A percentile compares a stretch with the other conserved stretches of the same genome.
These are phyloP conservation scores for Anguilla japonica DNA, from an alignment of 2,113 vertebrate genomes.

Conservation along the genomic window DNA sequence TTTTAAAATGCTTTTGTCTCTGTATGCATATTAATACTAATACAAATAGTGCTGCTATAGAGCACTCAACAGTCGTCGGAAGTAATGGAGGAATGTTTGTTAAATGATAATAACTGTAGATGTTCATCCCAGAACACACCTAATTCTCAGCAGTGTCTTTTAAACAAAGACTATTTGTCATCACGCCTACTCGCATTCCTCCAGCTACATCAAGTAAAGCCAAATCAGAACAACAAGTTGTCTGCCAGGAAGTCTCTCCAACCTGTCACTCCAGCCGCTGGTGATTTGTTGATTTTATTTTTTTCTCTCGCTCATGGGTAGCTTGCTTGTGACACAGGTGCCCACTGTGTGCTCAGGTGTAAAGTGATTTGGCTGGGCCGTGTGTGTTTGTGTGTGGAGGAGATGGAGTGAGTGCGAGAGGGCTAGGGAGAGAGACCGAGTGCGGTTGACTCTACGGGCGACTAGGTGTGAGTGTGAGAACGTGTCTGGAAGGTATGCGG, in stretches of 20 bases:
- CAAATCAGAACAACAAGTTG: not conserved
- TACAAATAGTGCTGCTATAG: too few relatives aligned
- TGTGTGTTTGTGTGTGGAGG: not conserved
- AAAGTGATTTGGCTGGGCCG: not conserved
- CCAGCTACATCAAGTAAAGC: not conserved
- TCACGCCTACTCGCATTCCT: not conserved
- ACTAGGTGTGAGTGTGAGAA: constrained; percentile 21
- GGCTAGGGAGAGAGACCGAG: not conserved
- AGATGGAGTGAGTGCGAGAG: too few relatives aligned
- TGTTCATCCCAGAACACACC: not conserved
- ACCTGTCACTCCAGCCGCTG: too few relatives aligned
- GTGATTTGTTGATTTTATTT: not conserved
- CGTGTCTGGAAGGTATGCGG: constrained; percentile 26
- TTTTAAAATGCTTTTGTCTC: too few relatives aligned
- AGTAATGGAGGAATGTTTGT: too few relatives aligned
- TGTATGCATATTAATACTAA: too few relatives aligned
- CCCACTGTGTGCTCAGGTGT: not conserved
- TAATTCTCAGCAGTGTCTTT: not conserved
- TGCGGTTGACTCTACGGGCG: not conserved
- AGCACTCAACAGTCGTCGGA: too few relatives aligned
- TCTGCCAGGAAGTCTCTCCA: not conserved
- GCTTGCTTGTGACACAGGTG: not conserved
- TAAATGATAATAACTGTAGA: not conserved
- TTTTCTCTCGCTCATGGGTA: not conserved
- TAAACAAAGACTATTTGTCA: constrained; percentile 11